Conservation (phyloP, 2,797 vertebrate species). For the Adelosebastes latens region DNA sequence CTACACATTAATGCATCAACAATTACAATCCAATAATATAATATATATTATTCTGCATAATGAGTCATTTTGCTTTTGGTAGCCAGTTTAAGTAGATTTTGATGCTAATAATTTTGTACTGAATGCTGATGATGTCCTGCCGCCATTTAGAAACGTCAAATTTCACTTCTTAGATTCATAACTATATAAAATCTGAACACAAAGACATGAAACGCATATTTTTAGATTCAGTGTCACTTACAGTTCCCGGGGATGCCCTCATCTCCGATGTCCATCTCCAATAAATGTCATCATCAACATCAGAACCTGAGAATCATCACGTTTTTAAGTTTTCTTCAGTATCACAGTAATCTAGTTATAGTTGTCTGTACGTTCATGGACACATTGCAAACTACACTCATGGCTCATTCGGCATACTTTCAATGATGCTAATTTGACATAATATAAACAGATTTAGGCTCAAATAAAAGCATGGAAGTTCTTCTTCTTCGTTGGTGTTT, state of each 20-base stretch:
- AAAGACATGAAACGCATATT: background rate
- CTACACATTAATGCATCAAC: no score
- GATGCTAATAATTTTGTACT: no score
- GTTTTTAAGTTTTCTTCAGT: background rate
- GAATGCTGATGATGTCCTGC: no score
- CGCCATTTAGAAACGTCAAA: no score
- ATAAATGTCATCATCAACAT: background rate
- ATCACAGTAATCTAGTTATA: background rate
- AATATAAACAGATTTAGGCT: no score
- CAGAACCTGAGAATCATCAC: background rate
- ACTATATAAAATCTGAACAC: background rate
- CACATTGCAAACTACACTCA: background rate
- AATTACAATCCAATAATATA: background rate
- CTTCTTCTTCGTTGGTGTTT: no score
- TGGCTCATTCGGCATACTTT: background rate
- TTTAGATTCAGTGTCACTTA: background rate
- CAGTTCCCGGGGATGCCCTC: background rate
- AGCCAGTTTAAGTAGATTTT: no score
- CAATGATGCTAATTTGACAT: no score
- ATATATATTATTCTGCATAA: background rate
- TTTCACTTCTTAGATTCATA: background rate
- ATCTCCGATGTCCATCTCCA: background rate
- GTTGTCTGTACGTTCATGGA: background rate
- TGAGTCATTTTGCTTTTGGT: no score
- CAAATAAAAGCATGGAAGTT: background rate